phyloP scores from a whole-genome alignment of 1,140 invertebrate species.

The Drosophila baimaii region DNA sequence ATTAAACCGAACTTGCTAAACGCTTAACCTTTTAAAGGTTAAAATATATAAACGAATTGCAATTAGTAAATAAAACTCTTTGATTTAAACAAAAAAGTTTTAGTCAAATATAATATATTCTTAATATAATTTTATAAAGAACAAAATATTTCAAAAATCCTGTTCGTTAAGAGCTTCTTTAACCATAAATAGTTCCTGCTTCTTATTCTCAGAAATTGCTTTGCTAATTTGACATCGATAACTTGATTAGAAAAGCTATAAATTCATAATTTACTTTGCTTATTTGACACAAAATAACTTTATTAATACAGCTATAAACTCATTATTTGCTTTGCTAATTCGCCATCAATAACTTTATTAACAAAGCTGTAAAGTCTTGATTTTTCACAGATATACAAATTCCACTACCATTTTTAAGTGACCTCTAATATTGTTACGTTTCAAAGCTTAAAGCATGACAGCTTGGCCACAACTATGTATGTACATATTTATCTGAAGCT shows the following conservation, averaged over 20 bases:
- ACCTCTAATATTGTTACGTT: background rate
- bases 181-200: background rate
- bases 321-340: background rate
- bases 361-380: background rate
- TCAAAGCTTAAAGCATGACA: background rate
- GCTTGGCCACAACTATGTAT: background rate
- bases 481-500: constrained; percentile 4
- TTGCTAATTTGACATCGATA: background rate
- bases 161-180: no score
- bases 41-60: no score
- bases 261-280: background rate
- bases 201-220: background rate
- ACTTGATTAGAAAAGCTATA: background rate
- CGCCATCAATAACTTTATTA: background rate
- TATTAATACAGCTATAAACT: background rate
- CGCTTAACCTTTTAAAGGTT: no score
- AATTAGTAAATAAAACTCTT: background rate
- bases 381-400: background rate
- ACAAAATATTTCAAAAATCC: background rate
- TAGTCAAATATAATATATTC: background rate
- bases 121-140: background rate
- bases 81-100: background rate
- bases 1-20: no score
- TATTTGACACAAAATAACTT: no score
- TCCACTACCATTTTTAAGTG: background rate